Evolutionary conservation across 2,113 vertebrate genomes (phyloP), one percentile per base, ranked within the genome.

Genomic region (Brachirus orientalis): DNA sequence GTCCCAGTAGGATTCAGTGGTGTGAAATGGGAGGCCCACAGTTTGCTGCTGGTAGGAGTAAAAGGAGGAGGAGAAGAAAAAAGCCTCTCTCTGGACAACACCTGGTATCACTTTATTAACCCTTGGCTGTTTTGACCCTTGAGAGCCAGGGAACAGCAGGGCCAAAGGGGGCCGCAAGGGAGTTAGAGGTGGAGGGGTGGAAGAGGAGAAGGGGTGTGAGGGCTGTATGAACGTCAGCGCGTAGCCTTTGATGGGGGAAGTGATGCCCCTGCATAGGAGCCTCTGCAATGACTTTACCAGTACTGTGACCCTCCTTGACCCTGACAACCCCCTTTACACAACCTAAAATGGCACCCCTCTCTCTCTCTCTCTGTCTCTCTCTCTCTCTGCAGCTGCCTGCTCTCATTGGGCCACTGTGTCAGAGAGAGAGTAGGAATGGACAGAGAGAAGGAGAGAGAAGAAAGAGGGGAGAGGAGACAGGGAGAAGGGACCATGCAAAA

Each of bases 41-140:
- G 63, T 84, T 75, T 82, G 82, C 70, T 80, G 75, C 69, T 73
- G 82, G 82, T 84, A 83, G 74, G 86, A 86, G 77, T 84, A 77
- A 55, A 66, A 66, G 61, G 51, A 54, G 64, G 64, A 72, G 59
- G 57, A 61, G 37, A 17, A 6, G 4, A 8, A 61, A 43, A 67
- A 0, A 14, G 41, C 41, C 77, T 69, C 83, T 90, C 86, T 88
- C 51, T 84, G 82, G 84, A 69, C 82, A 86, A 92, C 93, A 94
- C 93, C 92, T 94, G 93, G 93, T 92, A 94, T 93, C 91, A 94
- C 92, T 94, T 94, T 93, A 93, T 93, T 91, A 93, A 93, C 91
- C 89, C 91, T 91, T 73, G 77, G 83, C 90, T 86, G 71, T 85
- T 86, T 83, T 91, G 88, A 92, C 91, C 92, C 86, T 81, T 87